Base-by-base conservation (phyloP, 1,140 invertebrate species). In the Caenorhabditis tropicalis region DNA sequence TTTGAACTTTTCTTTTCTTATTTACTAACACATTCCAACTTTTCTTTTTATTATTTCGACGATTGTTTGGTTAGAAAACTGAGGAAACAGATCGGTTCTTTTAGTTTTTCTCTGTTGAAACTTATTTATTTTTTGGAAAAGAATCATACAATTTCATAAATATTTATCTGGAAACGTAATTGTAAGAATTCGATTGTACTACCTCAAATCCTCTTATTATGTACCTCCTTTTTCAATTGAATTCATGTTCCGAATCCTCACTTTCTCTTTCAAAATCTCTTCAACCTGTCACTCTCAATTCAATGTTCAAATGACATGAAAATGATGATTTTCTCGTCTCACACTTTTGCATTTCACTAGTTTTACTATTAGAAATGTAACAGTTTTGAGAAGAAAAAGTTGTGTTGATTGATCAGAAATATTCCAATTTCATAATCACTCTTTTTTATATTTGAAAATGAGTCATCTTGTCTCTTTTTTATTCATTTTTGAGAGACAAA, bases 241-340 rank as follows among this genome's bases (percentile, higher is more conserved):
- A 74, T 74, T 74, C 65, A 36, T 43, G 39, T 74, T 74, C 65
- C 65, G 36, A 46, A 43, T 74, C n/a, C 29, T 74, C 36, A 74
- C 65, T 74, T 74, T 74, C 65, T 74, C 65, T 74, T 74, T 74
- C 65, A 27, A 74, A 74, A 46, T 74, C 36, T 74, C 31, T n/a
- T 7, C 53, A 29, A 58, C 24, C 65, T 74, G 65, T 21, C 65
- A 74, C 19, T 36, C 65, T 43, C 36, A 19, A 27, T 74, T 31
- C 33, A 74, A 31, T 27, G 56, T 60, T 65, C 33, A n/a, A 21
- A 15, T 0, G 36, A 43, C 33, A 74, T n/a, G 65, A 74, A 74
- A 74, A 46, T 74, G 65, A 74, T 74, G 65, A 74, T 74, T n/a
- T 43, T n/a, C 5, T 74, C 36, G n/a, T n/a, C 33, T 29, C 27